Evolutionary conservation across 1,140 invertebrate genomes (phyloP), one percentile per base, ranked within the genome.

Genomic region (Drosophila nebulosa): DNA sequence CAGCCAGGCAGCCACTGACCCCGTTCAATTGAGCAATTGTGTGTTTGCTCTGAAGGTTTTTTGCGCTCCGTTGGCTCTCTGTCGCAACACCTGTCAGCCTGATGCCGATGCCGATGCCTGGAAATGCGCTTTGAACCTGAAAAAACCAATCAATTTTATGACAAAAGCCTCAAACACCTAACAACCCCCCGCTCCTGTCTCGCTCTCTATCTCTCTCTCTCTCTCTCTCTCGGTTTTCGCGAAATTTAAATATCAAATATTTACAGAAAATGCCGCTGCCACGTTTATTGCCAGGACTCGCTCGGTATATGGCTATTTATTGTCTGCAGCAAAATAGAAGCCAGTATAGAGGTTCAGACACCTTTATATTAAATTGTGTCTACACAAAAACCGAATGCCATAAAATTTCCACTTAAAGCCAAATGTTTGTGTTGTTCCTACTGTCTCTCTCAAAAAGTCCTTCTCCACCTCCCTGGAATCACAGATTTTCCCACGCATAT

Each of bases 361-460:
- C 80, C 80, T 85, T 78, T 74, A 81, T 81, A 85, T 85, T 85
- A 85, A 85, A 85, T 78, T 85, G 81, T 81, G 80, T 85, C 80
- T 84, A 79, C 72, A 46, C 39, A 46, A 46, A 69, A 56, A 56
- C 73, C 63, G 62, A 80, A 77, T 86, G 78, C 78, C 81, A 85
- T 86, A 85, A 86, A 79, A 85, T 78, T 55, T 32, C 46, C 78
- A 74, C 75, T 85, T 85, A 88, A 85, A 85, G 81, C 78, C 55
- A 18, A 22, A 24, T 21, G 35, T 56, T 50, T 46, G 16, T 46
- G 39, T 46, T 46, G 39, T 46, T 46, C 16, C 16, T 21, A 21
- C 16, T 21, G 39, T 46, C 39, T 46, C 39, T n/a, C 39, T 14
- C 14, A 39, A 12, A 36, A 10, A 10, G 3, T 30, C 16, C 24